Evolutionary conservation across 2,113 vertebrate species (phyloP), one percentile per base, ranked within the genome.

Genomic region (Globicephala melas): DNA sequence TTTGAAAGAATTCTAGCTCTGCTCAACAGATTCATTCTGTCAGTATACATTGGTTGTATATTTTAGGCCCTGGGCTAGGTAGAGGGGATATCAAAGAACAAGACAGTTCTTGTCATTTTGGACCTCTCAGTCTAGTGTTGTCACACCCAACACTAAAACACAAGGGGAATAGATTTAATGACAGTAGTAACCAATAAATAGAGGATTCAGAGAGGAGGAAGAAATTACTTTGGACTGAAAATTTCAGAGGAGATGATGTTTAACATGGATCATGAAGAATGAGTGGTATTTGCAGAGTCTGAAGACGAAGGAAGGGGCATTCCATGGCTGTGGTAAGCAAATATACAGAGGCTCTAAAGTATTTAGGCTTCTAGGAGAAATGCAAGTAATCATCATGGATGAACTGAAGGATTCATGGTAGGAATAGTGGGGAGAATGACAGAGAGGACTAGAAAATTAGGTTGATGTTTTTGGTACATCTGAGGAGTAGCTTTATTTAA

Each of bases 1-100:
- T 76, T 77, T 53, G 63, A 79, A 41, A 70, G 8, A 95, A 95
- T 85, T 92, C 36, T 92, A 90, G 26, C 25, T 93, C 3, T 89
- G 53, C 23, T 89, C 74, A 88, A 88, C 28, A 84, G 68, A 86
- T 91, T 96, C 13, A 86, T 74, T 92, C 77, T 85, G 28, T 88
- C 65, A 81, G 2, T 38, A 50, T 3, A 33, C 3, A 74, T 44
- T 71, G 70, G 25, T 44, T 71, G 13, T 89, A 23, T 79, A 91
- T 63, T 77, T 96, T 81, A 85, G 70, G 79, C n/a, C 21, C 13
- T 73, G n/a, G 55, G 14, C 21, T 60, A 81, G 17, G 50, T 31
- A 89, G 76, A 93, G 8, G 26, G 11, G 21, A 26, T 77, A 36
- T 77, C 15, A 70, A 91, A 91, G 25, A 90, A 38, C 7, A 91